A percentile compares a stretch with the other conserved stretches of the same genome.
Conservation (phyloP, 1,140 invertebrate species). For the Rhyzopertha dominica region DNA sequence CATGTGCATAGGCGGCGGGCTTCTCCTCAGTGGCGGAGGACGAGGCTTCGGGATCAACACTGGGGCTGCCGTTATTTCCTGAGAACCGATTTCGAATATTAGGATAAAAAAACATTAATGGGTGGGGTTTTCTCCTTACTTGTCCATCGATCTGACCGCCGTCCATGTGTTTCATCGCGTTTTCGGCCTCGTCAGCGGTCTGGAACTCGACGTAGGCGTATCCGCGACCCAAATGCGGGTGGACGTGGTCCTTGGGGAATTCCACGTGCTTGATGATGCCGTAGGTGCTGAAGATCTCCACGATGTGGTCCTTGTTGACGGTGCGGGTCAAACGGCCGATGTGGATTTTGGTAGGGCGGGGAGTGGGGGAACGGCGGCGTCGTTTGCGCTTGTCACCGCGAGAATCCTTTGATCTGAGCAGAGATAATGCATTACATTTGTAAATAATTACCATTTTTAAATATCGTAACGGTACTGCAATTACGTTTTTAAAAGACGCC, state of each 20-base stretch:
- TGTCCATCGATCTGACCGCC: constrained; percentile 90
- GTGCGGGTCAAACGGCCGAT: constrained; percentile 88
- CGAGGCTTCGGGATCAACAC: constrained; percentile 74
- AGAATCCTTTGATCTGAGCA: constrained; percentile 7
- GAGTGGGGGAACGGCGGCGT: constrained; percentile 77
- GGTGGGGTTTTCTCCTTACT: constrained; percentile 14
- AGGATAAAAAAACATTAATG: background rate
- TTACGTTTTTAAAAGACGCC: too few species aligned
- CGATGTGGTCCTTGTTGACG: constrained; percentile 87
- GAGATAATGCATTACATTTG: too few species aligned
- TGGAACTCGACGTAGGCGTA: constrained; percentile 95
- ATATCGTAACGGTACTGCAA: too few species aligned
- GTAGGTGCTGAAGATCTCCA: constrained; percentile 93
- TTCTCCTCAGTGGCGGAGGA: constrained; percentile 58
- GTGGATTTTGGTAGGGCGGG: constrained; percentile 85
- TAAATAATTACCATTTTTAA: too few species aligned
- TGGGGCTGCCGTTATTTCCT: constrained; percentile 90
- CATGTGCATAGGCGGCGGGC: constrained; percentile 57
- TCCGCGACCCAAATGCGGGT: constrained; percentile 78
- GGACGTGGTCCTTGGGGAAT: constrained; percentile 80
- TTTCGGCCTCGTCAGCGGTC: constrained; percentile 91
- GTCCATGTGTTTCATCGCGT: constrained; percentile 99
- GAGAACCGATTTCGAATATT: constrained; percentile 60
- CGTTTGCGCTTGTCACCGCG: constrained; percentile 55
- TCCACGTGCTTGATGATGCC: constrained; percentile 87